A percentile compares a stretch with the other conserved stretches of the same genome.
Conservation (phyloP, 1,140 invertebrate species). For the Drosophila chauvacae region DNA sequence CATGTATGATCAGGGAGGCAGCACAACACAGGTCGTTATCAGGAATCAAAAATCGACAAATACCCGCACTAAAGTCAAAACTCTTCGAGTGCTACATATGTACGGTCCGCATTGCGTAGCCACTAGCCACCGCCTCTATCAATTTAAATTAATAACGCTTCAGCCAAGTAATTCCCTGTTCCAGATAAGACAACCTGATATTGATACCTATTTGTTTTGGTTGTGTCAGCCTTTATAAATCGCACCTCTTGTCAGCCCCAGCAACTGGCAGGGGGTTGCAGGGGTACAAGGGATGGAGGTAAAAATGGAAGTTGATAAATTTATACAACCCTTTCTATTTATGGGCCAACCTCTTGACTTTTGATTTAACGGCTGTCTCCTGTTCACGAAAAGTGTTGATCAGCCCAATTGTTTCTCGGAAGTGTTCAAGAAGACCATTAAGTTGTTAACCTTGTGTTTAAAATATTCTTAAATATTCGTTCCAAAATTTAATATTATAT, state of each 20-base stretch:
- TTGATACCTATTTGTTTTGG: conserved; percentile 60
- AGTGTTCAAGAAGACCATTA: background rate
- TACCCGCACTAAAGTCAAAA: conserved; percentile 66
- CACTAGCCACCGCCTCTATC: conserved; percentile 60
- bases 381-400: background rate
- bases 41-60: conserved; percentile 62
- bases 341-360: conserved; percentile 7
- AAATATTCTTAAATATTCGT: background rate
- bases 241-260: conserved; percentile 30
- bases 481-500: too few species aligned
- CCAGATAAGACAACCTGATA: conserved; percentile 63
- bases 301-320: conserved; percentile 24
- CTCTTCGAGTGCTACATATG: conserved; percentile 45
- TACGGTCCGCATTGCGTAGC: conserved; percentile 41
- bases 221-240: conserved; percentile 71
- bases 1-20: conserved; percentile 39
- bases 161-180: conserved; percentile 62
- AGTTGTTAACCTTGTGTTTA: background rate
- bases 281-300: background rate
- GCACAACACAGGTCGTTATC: conserved; percentile 55
- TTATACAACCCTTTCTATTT: conserved; percentile 26
- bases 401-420: conserved; percentile 4
- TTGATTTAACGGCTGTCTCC: conserved; percentile 9
- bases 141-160: conserved; percentile 78
- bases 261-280: conserved; percentile 36